phyloP scores from a whole-genome alignment of 2,113 vertebrate species.

The Mugil cephalus region DNA sequence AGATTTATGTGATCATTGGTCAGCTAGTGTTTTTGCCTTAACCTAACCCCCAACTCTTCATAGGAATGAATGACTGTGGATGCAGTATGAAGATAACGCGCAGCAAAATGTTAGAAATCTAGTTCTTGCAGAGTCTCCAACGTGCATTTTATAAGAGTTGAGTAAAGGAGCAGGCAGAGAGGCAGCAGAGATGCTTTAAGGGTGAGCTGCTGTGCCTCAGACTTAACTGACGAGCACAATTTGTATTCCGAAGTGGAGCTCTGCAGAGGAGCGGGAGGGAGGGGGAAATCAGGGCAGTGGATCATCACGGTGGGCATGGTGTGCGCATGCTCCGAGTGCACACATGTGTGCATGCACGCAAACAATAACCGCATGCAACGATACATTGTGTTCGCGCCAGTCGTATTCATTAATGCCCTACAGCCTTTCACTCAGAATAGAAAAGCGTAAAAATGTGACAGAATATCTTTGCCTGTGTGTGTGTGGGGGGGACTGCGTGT shows the following conservation, averaged over 20 bases:
- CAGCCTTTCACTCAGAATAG: constrained; percentile 25
- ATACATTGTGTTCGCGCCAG: background rate
- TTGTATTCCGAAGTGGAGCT: constrained; percentile 68
- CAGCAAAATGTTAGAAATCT: background rate
- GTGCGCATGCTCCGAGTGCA: constrained; percentile 37
- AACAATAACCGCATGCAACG: background rate
- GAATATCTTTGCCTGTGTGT: too few species aligned
- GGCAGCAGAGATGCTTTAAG: constrained; percentile 48
- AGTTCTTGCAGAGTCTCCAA: constrained; percentile 18
- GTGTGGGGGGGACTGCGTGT: constrained; percentile 30
- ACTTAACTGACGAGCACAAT: constrained; percentile 58
- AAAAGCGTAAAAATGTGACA: constrained; percentile 13
- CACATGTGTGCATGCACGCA: background rate
- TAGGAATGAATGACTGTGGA: background rate
- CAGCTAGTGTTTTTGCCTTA: background rate
- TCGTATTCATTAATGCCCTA: background rate
- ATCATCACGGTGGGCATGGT: constrained; percentile 55
- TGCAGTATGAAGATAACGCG: constrained; percentile 1
- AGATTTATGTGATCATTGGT: background rate
- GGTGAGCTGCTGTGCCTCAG: constrained; percentile 49
- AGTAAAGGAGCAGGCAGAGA: constrained; percentile 27
- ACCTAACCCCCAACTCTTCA: background rate
- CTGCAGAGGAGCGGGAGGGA: constrained; percentile 62
- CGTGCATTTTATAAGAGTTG: constrained; percentile 21
- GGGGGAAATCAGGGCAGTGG: constrained; percentile 74